Evolutionary conservation across 2,888 invertebrate genomes (phyloP), one percentile per base, ranked within the genome.

Genomic region (Doris montereyensis): DNA sequence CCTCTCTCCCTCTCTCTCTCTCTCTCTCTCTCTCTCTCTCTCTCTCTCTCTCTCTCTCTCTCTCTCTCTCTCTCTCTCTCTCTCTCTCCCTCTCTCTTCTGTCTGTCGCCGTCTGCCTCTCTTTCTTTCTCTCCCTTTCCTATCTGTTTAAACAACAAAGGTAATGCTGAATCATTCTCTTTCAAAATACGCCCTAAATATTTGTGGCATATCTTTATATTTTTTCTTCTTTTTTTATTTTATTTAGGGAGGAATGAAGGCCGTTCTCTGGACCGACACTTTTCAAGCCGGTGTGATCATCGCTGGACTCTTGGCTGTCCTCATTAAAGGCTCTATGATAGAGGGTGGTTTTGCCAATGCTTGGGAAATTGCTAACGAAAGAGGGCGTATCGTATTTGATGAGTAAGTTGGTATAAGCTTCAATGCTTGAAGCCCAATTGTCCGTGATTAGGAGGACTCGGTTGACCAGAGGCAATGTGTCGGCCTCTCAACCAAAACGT

Each of bases 221-320:
- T 21, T 41, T 52, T 72, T 34, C 35, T 13, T 71, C 35, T 71
- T 41, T 41, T 10, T 41, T 17, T 41, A 41, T 41, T 10, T 41
- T 10, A 10, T 41, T 17, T 82, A 92, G 92, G 92, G 92, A 21
- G 92, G 92, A 1, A 92, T 92, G 87, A 91, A 91, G 83, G 92
- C 92, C 1, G 92, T 92, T 34, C 88, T 92, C 77, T 91, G 91
- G 90, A 92, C 92, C 0, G 92, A 92, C 77, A 88, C 90, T 0
- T 85, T 92, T 34, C 92, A 92, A 85, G 91, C 92, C 84, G 77
- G 87, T 2, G 83, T 92, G 5, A 92, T 92, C 81, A 87, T 91
- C 70, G 83, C 89, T 0, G 91, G 91, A 4, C 86, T 92, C 81
- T 68, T 91, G 1, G 87, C 90, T 0, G 86, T 92, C 1, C 82